These are phyloP conservation scores for Cynoglossus semilaevis DNA, from an alignment of 2,113 vertebrate genomes.

Conservation along the genomic window DNA sequence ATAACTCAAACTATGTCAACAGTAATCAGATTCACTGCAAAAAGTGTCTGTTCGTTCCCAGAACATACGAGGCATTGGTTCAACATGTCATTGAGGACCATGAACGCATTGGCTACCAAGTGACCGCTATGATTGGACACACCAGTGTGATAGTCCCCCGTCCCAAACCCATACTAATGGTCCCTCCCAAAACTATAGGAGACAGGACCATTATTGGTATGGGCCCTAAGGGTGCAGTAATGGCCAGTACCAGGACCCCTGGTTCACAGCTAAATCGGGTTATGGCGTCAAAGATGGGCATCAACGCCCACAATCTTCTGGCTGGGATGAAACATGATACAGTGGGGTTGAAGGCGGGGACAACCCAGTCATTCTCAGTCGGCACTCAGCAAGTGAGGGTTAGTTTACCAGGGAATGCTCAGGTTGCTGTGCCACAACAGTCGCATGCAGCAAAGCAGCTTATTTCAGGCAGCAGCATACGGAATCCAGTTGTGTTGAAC, in stretches of 20 bases:
- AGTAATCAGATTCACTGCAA: constrained; percentile 90
- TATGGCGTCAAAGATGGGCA: constrained; percentile 85
- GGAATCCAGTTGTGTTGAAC: constrained; percentile 76
- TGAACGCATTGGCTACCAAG: constrained; percentile 95
- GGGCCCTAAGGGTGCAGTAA: constrained; percentile 85
- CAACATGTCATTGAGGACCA: constrained; percentile 99
- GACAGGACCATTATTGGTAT: constrained; percentile 90
- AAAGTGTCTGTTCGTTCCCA: constrained; percentile 95
- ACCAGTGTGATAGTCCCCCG: constrained; percentile 95
- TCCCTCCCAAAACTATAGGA: constrained; percentile 85
- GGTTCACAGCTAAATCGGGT: constrained; percentile 86
- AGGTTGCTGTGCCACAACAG: constrained; percentile 88
- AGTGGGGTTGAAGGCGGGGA: constrained; percentile 83
- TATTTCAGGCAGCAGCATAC: constrained; percentile 81
- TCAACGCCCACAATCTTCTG: constrained; percentile 85
- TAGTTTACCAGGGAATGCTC: constrained; percentile 80
- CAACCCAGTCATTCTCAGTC: constrained; percentile 76
- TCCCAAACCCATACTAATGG: constrained; percentile 88
- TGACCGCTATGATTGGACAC: constrained; percentile 98
- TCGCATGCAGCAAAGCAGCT: constrained; percentile 90
- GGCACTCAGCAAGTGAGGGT: constrained; percentile 84
- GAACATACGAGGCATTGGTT: constrained; percentile 95
- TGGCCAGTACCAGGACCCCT: constrained; percentile 80
- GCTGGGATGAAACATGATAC: constrained; percentile 85
- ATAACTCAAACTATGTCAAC: constrained; percentile 27